Evolutionary conservation across 2,113 vertebrate species (phyloP).

Genomic region (Actenoides lindsayi): DNA sequence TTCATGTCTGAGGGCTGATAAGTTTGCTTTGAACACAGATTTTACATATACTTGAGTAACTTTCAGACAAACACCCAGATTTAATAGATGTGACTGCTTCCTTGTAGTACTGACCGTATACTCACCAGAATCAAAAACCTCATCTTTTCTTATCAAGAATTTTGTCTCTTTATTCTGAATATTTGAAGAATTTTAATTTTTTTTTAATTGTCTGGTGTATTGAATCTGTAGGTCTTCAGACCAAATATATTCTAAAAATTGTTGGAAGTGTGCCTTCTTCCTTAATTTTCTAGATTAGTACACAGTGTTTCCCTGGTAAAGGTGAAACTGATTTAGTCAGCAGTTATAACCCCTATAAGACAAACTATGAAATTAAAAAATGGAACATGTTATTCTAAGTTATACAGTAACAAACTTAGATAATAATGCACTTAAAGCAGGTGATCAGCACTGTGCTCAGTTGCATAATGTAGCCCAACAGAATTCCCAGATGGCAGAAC

Average conservation of each 20-base stretch:
- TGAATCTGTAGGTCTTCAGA: not conserved
- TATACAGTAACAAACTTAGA: not conserved
- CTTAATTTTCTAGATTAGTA: not conserved
- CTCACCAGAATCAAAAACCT: not conserved
- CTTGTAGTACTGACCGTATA: not conserved
- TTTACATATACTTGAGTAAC: not conserved
- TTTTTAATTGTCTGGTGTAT: not conserved
- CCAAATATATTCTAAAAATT: not conserved
- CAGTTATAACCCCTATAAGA: not conserved
- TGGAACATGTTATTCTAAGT: not conserved
- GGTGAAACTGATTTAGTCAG: not conserved
- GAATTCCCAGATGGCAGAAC: not conserved
- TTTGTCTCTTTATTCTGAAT: not conserved
- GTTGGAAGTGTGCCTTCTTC: not conserved
- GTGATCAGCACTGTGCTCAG: not conserved
- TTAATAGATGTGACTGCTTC: not conserved
- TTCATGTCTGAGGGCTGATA: not conserved
- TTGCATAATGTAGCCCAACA: not conserved
- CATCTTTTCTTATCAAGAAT: not conserved
- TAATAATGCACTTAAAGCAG: not conserved
- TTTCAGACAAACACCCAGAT: not conserved
- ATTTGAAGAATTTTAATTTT: not conserved
- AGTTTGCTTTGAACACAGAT: not conserved
- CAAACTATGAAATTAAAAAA: not conserved
- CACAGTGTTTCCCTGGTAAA: not conserved